Percentiles rank a stretch among this genome's conserved stretches.
Conservation (phyloP, 2,113 vertebrate species). For the Seriola aureovittata region DNA sequence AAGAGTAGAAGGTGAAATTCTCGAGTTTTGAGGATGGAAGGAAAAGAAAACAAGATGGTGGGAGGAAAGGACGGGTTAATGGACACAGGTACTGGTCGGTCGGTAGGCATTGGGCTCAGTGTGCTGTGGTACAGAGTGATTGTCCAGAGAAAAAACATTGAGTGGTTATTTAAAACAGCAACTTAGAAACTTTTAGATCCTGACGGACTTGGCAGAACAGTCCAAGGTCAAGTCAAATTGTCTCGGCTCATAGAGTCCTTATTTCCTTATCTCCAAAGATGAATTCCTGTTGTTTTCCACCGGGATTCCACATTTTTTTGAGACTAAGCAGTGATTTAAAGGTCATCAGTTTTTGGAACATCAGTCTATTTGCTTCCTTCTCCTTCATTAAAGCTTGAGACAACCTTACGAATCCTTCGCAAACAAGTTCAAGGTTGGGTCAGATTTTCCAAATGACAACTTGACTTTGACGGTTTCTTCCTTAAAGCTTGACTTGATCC, state of each 20-base stretch:
- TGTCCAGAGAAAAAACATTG: slow-evolving; percentile 80
- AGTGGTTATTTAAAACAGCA: slow-evolving; percentile 71
- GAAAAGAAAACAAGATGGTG: slow-evolving; percentile 13
- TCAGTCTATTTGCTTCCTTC: slow-evolving; percentile 11
- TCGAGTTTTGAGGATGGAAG: not conserved
- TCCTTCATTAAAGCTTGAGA: slow-evolving; percentile 58
- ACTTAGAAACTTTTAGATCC: slow-evolving; percentile 51
- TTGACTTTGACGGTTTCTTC: not conserved
- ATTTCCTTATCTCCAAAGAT: not conserved
- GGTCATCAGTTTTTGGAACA: slow-evolving; percentile 3
- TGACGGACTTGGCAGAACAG: slow-evolving; percentile 37
- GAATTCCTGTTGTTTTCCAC: not conserved
- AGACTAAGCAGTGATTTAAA: not conserved
- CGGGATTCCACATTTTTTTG: not conserved
- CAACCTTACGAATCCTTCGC: not conserved
- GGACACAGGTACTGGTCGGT: slow-evolving; percentile 81
- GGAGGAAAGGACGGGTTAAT: slow-evolving; percentile 34
- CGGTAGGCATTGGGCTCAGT: slow-evolving; percentile 81
- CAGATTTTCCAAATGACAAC: not conserved
- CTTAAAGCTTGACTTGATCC: slow-evolving; percentile 13
- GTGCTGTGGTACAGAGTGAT: slow-evolving; percentile 84
- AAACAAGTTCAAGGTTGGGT: not conserved
- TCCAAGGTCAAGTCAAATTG: slow-evolving; percentile 35
- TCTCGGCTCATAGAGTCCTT: not conserved
- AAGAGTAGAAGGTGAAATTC: not conserved